phyloP scores from a whole-genome alignment of 2,888 invertebrate species.

The Tenthredo scrophulariae region DNA sequence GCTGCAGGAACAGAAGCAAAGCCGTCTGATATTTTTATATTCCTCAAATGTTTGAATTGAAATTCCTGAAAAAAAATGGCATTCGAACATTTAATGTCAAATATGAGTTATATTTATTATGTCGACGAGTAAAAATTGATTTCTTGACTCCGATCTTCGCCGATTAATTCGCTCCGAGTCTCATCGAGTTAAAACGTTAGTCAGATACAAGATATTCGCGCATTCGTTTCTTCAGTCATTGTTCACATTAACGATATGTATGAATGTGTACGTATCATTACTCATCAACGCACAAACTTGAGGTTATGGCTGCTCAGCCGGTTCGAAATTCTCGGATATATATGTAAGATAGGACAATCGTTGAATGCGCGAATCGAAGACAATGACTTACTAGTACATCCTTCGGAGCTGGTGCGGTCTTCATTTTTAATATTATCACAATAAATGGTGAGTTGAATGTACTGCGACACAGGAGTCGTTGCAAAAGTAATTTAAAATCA shows the following conservation, averaged over 20 bases:
- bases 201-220: background rate
- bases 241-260: background rate
- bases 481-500: too few species aligned
- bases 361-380: background rate
- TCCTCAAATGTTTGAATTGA: constrained; percentile 86
- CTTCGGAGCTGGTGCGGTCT: constrained; percentile 67
- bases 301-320: background rate
- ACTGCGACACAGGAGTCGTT: too few species aligned
- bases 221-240: background rate
- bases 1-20: constrained; percentile 79
- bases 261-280: background rate
- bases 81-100: background rate
- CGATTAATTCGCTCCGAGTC: background rate
- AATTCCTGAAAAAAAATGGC: constrained; percentile 82
- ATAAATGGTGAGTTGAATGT: background rate
- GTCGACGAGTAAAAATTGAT: constrained; percentile 32
- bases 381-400: constrained; percentile 71
- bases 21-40: constrained; percentile 83
- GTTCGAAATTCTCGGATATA: background rate
- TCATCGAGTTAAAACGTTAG: background rate
- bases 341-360: background rate
- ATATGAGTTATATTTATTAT: background rate
- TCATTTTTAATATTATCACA: constrained; percentile 63
- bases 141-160: background rate
- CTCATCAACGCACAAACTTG: background rate